A percentile compares a stretch with the other conserved stretches of the same genome.
Evolutionary conservation across 2,113 vertebrate genomes (phyloP).

Genomic region (Balaeniceps rex): DNA sequence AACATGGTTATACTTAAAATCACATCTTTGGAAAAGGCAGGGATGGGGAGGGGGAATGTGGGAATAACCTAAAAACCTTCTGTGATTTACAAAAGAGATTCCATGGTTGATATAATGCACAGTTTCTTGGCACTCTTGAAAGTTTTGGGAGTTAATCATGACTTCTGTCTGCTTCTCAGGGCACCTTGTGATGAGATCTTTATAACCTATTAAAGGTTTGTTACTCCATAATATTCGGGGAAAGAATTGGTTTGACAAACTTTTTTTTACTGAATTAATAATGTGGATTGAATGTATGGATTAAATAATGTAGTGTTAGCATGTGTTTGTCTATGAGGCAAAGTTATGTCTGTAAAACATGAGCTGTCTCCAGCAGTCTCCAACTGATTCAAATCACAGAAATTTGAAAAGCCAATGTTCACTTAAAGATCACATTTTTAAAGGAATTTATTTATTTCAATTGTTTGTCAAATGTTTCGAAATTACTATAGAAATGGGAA

Average conservation of each 20-base stretch:
- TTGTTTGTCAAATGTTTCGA: neutral
- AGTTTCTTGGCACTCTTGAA: neutral
- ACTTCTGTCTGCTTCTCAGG: neutral
- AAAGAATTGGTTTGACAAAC: neutral
- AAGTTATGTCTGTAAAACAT: neutral
- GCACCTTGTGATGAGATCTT: neutral
- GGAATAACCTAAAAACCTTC: neutral
- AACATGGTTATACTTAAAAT: neutral
- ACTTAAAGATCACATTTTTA: neutral
- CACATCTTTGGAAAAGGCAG: neutral
- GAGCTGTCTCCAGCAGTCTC: neutral
- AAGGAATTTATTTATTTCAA: neutral
- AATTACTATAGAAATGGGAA: neutral
- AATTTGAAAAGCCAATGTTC: neutral
- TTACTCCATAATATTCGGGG: neutral
- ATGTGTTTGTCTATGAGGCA: neutral
- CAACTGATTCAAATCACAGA: neutral
- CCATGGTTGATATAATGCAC: neutral
- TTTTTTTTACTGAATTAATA: neutral
- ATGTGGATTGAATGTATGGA: neutral
- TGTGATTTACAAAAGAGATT: neutral
- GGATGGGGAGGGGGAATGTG: neutral
- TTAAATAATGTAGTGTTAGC: neutral
- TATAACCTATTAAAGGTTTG: neutral
- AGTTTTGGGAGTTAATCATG: neutral